Evolutionary conservation across 2,113 vertebrate genomes (phyloP).

Genomic region (Aegotheles bennettii): DNA sequence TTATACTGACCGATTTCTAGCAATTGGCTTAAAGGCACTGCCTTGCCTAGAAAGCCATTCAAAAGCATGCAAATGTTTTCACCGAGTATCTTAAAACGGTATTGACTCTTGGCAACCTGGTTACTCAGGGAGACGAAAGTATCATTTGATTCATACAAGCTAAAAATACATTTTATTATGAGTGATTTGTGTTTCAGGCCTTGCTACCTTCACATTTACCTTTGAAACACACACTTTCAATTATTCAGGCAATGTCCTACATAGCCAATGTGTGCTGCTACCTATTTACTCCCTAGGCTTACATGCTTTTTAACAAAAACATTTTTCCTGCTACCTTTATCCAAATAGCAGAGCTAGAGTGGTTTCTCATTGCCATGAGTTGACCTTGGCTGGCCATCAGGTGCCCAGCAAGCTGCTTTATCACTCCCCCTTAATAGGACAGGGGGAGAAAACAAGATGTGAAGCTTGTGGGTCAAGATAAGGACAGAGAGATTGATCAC

Average conservation of each 20-base stretch:
- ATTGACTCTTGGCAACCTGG: background rate
- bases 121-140: background rate
- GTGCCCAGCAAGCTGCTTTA: background rate
- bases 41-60: background rate
- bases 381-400: background rate
- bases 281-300: background rate
- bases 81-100: background rate
- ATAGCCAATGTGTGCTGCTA: background rate
- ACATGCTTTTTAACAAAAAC: background rate
- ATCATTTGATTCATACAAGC: background rate
- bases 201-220: background rate
- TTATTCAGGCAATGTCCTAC: background rate
- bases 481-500: background rate
- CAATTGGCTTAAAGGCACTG: background rate
- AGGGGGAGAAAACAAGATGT: background rate
- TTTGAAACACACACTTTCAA: background rate
- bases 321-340: background rate
- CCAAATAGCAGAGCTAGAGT: background rate
- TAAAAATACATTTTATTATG: background rate
- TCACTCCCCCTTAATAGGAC: background rate
- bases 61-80: background rate
- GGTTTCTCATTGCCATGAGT: background rate
- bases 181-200: background rate
- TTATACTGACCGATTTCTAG: background rate
- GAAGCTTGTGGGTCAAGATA: background rate